Evolutionary conservation across 2,113 vertebrate genomes (phyloP).

Genomic region (Thryonomys swinderianus): DNA sequence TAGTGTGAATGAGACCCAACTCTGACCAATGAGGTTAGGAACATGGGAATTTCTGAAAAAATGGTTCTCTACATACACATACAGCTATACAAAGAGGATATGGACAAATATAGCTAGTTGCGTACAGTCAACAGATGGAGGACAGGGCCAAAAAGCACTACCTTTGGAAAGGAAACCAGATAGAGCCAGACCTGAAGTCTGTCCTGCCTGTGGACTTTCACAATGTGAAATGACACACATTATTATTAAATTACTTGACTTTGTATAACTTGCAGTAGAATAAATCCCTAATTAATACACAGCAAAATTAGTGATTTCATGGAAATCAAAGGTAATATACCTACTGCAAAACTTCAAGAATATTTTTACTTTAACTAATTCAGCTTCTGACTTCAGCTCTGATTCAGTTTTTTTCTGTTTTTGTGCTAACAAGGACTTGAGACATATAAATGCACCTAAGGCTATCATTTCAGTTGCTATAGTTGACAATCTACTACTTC

Average conservation of each 20-base stretch:
- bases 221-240: not conserved
- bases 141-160: not conserved
- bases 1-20: not conserved
- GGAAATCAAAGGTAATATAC: slow-evolving; percentile 41
- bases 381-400: not conserved
- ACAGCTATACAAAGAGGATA: not conserved
- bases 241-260: slow-evolving; percentile 9
- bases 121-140: not conserved
- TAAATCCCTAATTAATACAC: slow-evolving; percentile 67
- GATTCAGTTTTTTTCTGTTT: slow-evolving; percentile 22
- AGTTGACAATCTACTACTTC: slow-evolving; percentile 6
- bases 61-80: not conserved
- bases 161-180: not conserved
- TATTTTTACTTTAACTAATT: slow-evolving; percentile 49
- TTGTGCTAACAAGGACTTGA: slow-evolving; percentile 1
- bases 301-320: slow-evolving; percentile 51
- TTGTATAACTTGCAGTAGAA: slow-evolving; percentile 5
- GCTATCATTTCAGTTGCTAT: not conserved
- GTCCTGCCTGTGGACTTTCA: not conserved
- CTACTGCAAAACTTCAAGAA: slow-evolving; percentile 5
- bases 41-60: slow-evolving; percentile 44
- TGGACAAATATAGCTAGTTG: not conserved
- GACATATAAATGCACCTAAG: not conserved
- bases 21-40: not conserved
- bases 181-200: not conserved